These are phyloP conservation scores for Drosophila ogumai DNA, from an alignment of 1,140 invertebrate genomes.

Conservation along the genomic window DNA sequence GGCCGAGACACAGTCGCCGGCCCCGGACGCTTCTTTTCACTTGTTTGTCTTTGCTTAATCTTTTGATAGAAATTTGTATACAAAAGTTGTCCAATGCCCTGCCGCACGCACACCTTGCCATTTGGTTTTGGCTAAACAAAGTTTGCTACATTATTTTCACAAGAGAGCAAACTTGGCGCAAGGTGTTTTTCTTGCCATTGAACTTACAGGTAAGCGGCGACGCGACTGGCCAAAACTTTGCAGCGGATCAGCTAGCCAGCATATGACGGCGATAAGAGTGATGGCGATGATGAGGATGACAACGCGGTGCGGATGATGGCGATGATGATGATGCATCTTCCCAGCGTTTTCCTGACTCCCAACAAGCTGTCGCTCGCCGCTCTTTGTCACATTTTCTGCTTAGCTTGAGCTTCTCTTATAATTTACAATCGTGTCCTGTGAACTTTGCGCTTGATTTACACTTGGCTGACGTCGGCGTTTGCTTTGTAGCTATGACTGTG, in stretches of 20 bases:
- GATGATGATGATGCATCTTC: conserved; percentile 38
- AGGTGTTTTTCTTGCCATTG: conserved; percentile 73
- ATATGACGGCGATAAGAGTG: conserved; percentile 23
- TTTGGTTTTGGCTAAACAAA: conserved; percentile 56
- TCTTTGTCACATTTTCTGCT: conserved; percentile 64
- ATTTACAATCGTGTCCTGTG: conserved; percentile 74
- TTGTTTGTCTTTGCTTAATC: conserved; percentile 82
- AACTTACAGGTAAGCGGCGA: conserved; percentile 50
- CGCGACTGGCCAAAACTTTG: conserved; percentile 52
- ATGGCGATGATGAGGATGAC: conserved; percentile 19
- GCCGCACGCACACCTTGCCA: conserved; percentile 20
- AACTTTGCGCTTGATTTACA: conserved; percentile 79
- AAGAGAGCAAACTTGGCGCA: conserved; percentile 66
- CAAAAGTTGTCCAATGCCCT: conserved; percentile 60
- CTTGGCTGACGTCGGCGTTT: conserved; percentile 74
- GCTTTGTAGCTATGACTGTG: conserved; percentile 43
- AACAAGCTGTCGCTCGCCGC: conserved; percentile 16
- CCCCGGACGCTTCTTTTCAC: conserved; percentile 53
- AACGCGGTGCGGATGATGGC: conserved; percentile 1
- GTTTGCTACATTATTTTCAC: conserved; percentile 75
- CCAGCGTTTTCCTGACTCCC: conserved; percentile 1
- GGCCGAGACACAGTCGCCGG: background rate
- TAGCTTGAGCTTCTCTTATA: conserved; percentile 67
- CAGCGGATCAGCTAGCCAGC: conserved; percentile 48
- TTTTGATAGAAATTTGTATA: conserved; percentile 83